phyloP scores from a whole-genome alignment of 1,140 invertebrate genomes.

The Hylaeus volcanicus region DNA sequence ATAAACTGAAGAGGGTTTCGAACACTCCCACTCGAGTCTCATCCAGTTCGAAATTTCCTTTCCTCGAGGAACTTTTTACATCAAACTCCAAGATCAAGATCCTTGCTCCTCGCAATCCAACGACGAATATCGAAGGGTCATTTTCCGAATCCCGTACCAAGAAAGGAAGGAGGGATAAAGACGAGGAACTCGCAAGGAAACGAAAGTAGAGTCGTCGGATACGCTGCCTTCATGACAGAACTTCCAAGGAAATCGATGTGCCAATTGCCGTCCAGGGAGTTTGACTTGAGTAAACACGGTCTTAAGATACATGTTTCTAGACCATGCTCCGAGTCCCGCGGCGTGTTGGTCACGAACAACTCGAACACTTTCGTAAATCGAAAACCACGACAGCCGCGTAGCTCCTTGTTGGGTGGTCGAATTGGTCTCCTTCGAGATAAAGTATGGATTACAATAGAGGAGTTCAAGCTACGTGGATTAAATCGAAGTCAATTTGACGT shows the following conservation, averaged over 20 bases:
- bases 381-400: neutral
- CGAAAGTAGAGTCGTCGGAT: slow-evolving; percentile 17
- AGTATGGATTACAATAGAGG: neutral
- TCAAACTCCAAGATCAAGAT: neutral
- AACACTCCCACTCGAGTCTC: neutral
- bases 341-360: neutral
- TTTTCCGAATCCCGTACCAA: neutral
- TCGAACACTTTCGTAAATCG: slow-evolving; percentile 1
- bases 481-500: no score
- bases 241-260: slow-evolving; percentile 42
- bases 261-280: slow-evolving; percentile 37
- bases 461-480: neutral
- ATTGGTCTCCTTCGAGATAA: neutral
- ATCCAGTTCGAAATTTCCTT: neutral
- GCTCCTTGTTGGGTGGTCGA: neutral
- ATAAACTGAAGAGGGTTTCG: no score
- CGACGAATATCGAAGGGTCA: slow-evolving; percentile 7
- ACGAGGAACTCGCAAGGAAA: neutral
- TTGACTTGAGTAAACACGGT: slow-evolving; percentile 42
- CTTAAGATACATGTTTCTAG: slow-evolving; percentile 27
- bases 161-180: no score
- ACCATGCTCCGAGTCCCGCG: slow-evolving; percentile 35
- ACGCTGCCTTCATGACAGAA: slow-evolving; percentile 8
- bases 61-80: neutral
- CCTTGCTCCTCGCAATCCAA: neutral